These are phyloP conservation scores for Caenorhabditis drosophilae DNA, from an alignment of 2,888 invertebrate genomes.

Conservation along the genomic window DNA sequence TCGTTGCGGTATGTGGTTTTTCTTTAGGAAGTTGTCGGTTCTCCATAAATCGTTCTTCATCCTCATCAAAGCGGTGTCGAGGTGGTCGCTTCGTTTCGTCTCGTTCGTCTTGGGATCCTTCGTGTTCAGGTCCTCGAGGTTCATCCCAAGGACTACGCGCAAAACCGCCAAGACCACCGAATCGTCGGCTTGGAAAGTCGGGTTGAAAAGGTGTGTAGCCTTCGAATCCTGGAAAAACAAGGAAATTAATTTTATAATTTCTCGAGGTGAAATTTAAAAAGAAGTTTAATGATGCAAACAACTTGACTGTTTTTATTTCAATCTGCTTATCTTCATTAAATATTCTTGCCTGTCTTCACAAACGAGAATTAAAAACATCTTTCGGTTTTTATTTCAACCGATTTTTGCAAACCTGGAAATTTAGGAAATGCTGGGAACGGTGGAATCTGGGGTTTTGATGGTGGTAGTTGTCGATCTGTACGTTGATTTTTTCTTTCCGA, in stretches of 20 bases:
- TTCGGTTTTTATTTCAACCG: neutral
- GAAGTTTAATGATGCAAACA: too few species aligned
- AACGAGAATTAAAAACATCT: neutral
- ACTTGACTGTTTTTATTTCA: too few species aligned
- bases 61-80: constrained; percentile 20
- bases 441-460: constrained; percentile 37
- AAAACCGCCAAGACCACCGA: constrained; percentile 45
- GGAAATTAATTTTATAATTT: too few species aligned
- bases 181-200: constrained; percentile 6
- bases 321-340: neutral
- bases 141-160: constrained; percentile 40
- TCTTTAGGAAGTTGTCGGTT: constrained; percentile 22
- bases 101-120: too few species aligned
- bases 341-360: neutral
- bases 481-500: neutral
- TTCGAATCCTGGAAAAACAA: constrained; percentile 23
- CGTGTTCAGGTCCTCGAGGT: constrained; percentile 30
- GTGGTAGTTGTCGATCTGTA: constrained; percentile 10
- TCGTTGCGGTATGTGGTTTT: constrained; percentile 3
- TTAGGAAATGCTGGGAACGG: constrained; percentile 41
- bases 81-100: too few species aligned
- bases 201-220: constrained; percentile 21
- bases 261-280: too few species aligned
- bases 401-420: constrained; percentile 24
- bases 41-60: constrained; percentile 27